Conservation (phyloP, 2,888 invertebrate genomes). For the Automeris io region DNA sequence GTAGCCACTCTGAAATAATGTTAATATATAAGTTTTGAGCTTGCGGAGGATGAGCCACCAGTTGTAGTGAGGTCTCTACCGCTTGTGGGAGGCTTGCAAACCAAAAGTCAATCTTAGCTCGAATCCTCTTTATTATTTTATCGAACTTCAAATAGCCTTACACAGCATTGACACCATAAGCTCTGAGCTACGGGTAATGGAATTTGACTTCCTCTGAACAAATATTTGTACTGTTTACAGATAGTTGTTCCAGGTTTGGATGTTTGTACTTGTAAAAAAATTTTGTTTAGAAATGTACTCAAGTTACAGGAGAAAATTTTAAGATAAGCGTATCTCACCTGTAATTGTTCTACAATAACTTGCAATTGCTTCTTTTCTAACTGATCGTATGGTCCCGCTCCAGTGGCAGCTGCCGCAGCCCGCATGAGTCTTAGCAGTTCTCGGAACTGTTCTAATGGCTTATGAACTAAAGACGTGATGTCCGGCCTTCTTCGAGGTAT, state of each 20-base stretch:
- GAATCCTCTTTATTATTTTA: neutral
- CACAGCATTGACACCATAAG: too few species aligned
- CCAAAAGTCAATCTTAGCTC: too few species aligned
- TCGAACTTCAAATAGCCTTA: neutral
- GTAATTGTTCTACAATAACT: slow-evolving; percentile 66
- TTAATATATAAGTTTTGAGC: neutral
- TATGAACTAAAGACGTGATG: slow-evolving; percentile 89
- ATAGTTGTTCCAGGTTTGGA: too few species aligned
- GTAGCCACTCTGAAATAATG: slow-evolving; percentile 77
- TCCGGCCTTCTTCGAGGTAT: slow-evolving; percentile 90
- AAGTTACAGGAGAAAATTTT: too few species aligned
- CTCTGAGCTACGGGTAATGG: too few species aligned
- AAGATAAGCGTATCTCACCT: slow-evolving; percentile 43
- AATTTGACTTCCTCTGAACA: too few species aligned
- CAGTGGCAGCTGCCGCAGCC: slow-evolving; percentile 52
- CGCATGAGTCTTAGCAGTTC: slow-evolving; percentile 66
- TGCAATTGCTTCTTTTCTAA: slow-evolving; percentile 68
- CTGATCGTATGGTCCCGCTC: slow-evolving; percentile 63
- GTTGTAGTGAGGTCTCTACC: too few species aligned
- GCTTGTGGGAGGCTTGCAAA: too few species aligned
- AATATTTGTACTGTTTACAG: too few species aligned
- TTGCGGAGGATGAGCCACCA: too few species aligned
- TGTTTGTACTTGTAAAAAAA: too few species aligned
- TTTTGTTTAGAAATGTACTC: too few species aligned
- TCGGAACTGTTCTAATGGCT: slow-evolving; percentile 86